Conservation (phyloP, 92 coral and sea anemone genomes). For the Actinostola sp. region DNA sequence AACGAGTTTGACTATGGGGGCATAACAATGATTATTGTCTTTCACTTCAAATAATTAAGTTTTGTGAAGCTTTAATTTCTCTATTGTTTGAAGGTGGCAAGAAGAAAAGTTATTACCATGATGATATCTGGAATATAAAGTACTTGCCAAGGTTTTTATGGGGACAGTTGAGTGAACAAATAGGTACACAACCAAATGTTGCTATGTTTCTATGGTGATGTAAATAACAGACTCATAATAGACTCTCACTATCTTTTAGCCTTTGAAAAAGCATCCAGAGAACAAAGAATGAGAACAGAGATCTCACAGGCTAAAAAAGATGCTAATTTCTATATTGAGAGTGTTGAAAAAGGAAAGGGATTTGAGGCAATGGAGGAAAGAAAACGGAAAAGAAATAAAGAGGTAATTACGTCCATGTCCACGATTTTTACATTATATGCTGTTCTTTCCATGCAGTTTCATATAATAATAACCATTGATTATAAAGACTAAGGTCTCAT, state of each 20-base stretch:
- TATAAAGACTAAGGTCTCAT: too few relatives aligned
- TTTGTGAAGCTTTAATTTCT: too few relatives aligned
- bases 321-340: constrained; percentile 88
- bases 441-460: neutral
- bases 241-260: constrained; percentile 49
- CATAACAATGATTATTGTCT: too few relatives aligned
- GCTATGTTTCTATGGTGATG: neutral
- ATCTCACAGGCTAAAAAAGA: constrained; percentile 96
- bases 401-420: constrained; percentile 55
- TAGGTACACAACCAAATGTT: constrained; percentile 49
- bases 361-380: constrained; percentile 88
- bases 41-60: too few relatives aligned
- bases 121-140: constrained; percentile 98
- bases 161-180: constrained; percentile 95
- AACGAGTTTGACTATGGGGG: too few relatives aligned
- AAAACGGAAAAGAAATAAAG: constrained; percentile 64
- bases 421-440: too few relatives aligned
- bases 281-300: constrained; percentile 94
- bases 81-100: too few relatives aligned
- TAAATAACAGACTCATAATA: too few relatives aligned
- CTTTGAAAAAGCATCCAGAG: constrained; percentile 89
- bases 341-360: constrained; percentile 95
- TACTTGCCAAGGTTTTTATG: constrained; percentile 89
- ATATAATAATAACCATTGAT: neutral
- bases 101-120: constrained; percentile 89